Percentiles rank a stretch among this genome's conserved stretches.
Evolutionary conservation across 2,113 vertebrate species (phyloP).

Genomic region (Leptobrachium leishanense): DNA sequence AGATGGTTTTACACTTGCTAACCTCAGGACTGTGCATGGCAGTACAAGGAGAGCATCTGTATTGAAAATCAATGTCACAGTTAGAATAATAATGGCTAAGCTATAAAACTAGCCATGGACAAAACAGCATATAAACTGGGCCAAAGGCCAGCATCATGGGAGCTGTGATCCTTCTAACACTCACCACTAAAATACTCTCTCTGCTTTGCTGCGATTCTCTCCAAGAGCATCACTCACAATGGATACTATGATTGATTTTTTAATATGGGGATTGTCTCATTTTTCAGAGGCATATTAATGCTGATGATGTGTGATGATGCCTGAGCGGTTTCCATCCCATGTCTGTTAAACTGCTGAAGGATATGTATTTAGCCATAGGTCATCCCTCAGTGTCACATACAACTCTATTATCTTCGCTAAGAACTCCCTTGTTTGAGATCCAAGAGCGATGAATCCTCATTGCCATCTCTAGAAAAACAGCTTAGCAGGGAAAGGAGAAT

Average conservation of each 20-base stretch:
- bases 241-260: conserved; percentile 46
- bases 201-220: neutral
- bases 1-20: neutral
- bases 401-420: conserved; percentile 46
- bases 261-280: conserved; percentile 41
- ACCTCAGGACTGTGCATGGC: neutral
- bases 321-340: conserved; percentile 37
- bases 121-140: conserved; percentile 24
- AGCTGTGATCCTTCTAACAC: neutral
- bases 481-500: conserved; percentile 1
- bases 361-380: conserved; percentile 49
- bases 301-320: conserved; percentile 45
- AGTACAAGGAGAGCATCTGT: neutral
- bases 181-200: neutral
- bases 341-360: conserved; percentile 49
- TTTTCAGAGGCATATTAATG: conserved; percentile 49
- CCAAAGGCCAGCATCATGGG: conserved; percentile 8
- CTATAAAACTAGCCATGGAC: conserved; percentile 37
- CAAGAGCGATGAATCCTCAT: conserved; percentile 44
- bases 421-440: conserved; percentile 44
- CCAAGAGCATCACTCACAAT: conserved; percentile 12
- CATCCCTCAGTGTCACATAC: conserved; percentile 44
- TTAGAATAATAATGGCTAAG: conserved; percentile 29
- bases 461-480: conserved; percentile 28
- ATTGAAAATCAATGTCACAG: conserved; percentile 49